These are phyloP conservation scores for Phylloscopus trochiloides DNA, from an alignment of 2,113 vertebrate species.

Conservation along the genomic window DNA sequence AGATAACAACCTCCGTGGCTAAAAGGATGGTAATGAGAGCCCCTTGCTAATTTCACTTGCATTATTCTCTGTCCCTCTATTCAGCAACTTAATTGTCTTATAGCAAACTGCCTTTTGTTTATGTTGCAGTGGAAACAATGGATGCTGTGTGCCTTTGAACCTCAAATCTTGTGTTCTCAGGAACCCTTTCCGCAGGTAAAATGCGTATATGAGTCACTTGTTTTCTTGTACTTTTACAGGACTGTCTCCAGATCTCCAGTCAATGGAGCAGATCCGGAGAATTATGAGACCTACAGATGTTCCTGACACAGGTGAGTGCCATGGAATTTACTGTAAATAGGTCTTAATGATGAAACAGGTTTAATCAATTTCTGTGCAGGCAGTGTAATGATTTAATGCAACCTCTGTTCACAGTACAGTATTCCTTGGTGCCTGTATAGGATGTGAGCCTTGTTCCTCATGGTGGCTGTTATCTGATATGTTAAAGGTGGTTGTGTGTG, in stretches of 20 bases:
- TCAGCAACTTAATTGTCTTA: background rate
- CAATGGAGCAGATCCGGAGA: constrained; percentile 94
- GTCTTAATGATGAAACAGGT: background rate
- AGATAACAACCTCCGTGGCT: background rate
- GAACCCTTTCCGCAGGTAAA: background rate
- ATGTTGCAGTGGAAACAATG: background rate
- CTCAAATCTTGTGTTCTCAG: background rate
- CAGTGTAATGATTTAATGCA: background rate
- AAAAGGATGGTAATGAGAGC: background rate
- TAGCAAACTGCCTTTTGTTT: background rate
- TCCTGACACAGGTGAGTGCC: constrained; percentile 86
- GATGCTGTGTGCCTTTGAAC: background rate
- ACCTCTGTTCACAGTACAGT: background rate
- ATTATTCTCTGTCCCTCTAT: background rate
- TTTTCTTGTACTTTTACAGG: constrained; percentile 72
- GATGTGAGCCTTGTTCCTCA: background rate
- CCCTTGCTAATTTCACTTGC: background rate
- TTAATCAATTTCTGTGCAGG: background rate
- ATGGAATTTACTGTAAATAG: background rate
- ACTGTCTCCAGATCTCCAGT: constrained; percentile 92
- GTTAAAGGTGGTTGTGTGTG: background rate
- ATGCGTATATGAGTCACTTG: background rate
- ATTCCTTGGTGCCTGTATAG: background rate
- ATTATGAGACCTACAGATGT: constrained; percentile 97
- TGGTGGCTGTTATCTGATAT: background rate